phyloP scores from a whole-genome alignment of 1,140 invertebrate species.

The Eubasilissa regina region DNA sequence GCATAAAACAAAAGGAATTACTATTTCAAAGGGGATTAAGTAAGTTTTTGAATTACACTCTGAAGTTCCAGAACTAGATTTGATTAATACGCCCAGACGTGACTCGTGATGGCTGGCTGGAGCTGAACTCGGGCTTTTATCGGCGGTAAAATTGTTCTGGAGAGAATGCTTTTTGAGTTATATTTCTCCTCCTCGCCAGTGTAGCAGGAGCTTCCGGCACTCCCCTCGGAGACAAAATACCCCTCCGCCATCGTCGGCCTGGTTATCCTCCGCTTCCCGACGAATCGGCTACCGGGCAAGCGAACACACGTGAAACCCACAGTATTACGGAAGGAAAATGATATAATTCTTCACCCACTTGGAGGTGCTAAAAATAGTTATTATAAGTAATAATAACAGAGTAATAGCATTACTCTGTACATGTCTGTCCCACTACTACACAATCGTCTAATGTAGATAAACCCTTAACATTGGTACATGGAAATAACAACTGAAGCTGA shows the following conservation, averaged over 20 bases:
- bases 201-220: neutral
- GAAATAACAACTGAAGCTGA: no score
- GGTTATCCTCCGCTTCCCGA: no score
- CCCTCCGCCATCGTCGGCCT: neutral
- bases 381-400: no score
- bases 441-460: no score
- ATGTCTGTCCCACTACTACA: no score
- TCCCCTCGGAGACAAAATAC: neutral
- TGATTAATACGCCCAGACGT: conserved; percentile 42
- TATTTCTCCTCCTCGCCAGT: neutral
- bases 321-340: no score
- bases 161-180: conserved; percentile 32
- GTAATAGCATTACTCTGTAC: no score
- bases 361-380: no score
- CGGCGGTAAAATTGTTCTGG: conserved; percentile 4
- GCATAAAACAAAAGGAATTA: conserved; percentile 47
- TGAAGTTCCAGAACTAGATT: conserved; percentile 36
- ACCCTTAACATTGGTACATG: no score
- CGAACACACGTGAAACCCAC: no score
- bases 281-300: no score
- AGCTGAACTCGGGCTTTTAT: conserved; percentile 34
- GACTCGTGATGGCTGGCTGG: conserved; percentile 26
- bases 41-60: conserved; percentile 40
- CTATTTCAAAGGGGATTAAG: conserved; percentile 41
- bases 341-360: no score